Conservation (phyloP, 30 jellyfish, hydroid and myxozoan genomes). For the Hydra vulgaris region DNA sequence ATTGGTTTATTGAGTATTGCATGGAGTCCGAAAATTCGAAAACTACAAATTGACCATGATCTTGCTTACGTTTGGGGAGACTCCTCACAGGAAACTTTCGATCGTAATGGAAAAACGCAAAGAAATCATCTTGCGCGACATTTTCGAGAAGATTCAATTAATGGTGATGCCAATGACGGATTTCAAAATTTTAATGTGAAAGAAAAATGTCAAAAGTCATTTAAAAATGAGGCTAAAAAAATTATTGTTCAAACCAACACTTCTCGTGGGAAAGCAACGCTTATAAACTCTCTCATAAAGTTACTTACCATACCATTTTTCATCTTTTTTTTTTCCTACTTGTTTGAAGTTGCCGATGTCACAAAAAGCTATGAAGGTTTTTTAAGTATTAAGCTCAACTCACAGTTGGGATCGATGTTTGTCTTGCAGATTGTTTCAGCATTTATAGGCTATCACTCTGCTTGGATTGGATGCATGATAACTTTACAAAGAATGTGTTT, state of each 20-base stretch:
- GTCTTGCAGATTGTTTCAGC: conserved; percentile 52
- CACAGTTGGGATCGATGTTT: conserved; percentile 52
- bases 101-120: conserved; percentile 11
- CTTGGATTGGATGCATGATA: conserved; percentile 90
- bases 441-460: conserved; percentile 70
- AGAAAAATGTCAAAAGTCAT: conserved; percentile 13
- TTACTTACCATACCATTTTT: conserved; percentile 50
- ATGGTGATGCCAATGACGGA: not conserved
- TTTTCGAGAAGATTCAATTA: conserved; percentile 19
- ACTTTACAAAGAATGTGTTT: conserved; percentile 79
- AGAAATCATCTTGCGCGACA: conserved; percentile 21
- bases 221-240: conserved; percentile 61
- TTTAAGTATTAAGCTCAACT: conserved; percentile 25
- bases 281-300: conserved; percentile 56
- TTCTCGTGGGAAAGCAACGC: conserved; percentile 80
- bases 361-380: conserved; percentile 33
- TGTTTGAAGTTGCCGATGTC: conserved; percentile 63
- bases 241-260: conserved; percentile 64
- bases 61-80: conserved; percentile 36
- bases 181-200: not conserved
- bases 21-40: conserved; percentile 83
- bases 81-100: conserved; percentile 15
- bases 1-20: conserved; percentile 41
- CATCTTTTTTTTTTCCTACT: conserved; percentile 52
- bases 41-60: conserved; percentile 76